Evolutionary conservation across 2,113 vertebrate genomes (phyloP).

Genomic region (Candoia aspera): DNA sequence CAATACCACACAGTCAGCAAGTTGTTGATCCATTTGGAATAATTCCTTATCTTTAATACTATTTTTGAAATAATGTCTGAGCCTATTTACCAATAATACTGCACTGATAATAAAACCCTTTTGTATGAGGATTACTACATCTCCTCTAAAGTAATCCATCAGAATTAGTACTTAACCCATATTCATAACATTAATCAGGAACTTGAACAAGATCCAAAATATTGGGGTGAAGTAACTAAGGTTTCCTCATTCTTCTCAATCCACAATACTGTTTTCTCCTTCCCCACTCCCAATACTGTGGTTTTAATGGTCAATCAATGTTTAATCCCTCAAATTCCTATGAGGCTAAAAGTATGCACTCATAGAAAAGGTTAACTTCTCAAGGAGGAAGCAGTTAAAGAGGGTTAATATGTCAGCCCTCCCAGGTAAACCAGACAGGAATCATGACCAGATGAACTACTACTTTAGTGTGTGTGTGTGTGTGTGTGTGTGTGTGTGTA

Average conservation of each 20-base stretch:
- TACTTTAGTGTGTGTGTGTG: too few species aligned
- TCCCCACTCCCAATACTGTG: neutral
- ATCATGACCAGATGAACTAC: too few species aligned
- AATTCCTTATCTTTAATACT: neutral
- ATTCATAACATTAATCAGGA: slow-evolving; percentile 38
- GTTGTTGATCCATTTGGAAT: neutral
- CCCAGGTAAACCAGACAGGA: too few species aligned
- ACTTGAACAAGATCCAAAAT: neutral
- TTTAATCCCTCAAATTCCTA: slow-evolving; percentile 2
- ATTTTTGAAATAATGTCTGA: neutral
- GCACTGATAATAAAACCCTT: neutral
- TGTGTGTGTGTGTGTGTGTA: too few species aligned
- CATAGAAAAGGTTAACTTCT: neutral
- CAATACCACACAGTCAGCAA: neutral
- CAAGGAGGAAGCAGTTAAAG: neutral
- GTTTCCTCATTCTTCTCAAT: slow-evolving; percentile 56
- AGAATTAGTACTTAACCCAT: slow-evolving; percentile 53
- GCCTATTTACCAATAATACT: neutral
- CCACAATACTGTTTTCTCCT: slow-evolving; percentile 14
- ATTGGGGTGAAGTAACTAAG: slow-evolving; percentile 30
- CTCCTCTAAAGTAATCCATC: slow-evolving; percentile 29
- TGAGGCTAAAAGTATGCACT: neutral
- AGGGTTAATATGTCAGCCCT: too few species aligned
- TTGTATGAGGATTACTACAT: slow-evolving; percentile 28
- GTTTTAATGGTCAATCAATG: neutral